These are phyloP conservation scores for Volucella inanis DNA, from an alignment of 2,888 invertebrate species.

Conservation along the genomic window DNA sequence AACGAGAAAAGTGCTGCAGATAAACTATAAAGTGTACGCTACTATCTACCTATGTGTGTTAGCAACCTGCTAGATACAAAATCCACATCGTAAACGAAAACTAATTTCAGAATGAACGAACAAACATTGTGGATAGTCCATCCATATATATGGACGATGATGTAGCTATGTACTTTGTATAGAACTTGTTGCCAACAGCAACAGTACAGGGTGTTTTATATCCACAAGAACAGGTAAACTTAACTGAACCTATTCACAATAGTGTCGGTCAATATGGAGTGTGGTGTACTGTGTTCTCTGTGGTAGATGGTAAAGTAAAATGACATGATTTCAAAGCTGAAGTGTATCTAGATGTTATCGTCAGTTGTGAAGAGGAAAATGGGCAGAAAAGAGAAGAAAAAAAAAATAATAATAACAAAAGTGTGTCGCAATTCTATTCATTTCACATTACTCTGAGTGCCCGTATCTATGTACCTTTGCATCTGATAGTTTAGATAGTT, in stretches of 20 bases:
- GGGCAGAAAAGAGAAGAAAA: constrained; percentile 7
- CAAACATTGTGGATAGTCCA: constrained; percentile 40
- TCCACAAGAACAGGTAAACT: constrained; percentile 5
- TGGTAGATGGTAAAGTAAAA: constrained; percentile 25
- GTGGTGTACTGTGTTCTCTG: constrained; percentile 1
- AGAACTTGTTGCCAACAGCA: constrained; percentile 48
- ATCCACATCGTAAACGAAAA: constrained; percentile 58
- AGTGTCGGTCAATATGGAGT: constrained; percentile 10
- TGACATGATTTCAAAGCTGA: constrained; percentile 45
- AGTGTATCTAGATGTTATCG: constrained; percentile 14
- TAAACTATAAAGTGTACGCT: too few species aligned
- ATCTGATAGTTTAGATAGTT: constrained; percentile 7
- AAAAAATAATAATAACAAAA: constrained; percentile 37
- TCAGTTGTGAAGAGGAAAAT: background rate
- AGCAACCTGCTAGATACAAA: constrained; percentile 32
- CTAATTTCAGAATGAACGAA: constrained; percentile 52
- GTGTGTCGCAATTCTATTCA: constrained; percentile 58
- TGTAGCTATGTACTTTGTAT: background rate
- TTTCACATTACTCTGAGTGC: constrained; percentile 28
- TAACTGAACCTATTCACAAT: constrained; percentile 9
- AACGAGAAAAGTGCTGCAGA: too few species aligned
- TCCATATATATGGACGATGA: constrained; percentile 11
- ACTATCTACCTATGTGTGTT: background rate
- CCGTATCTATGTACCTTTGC: constrained; percentile 9
- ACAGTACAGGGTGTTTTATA: background rate